These are phyloP conservation scores for Drepanosiphum platanoidis DNA, from an alignment of 2,888 invertebrate genomes.

Conservation along the genomic window DNA sequence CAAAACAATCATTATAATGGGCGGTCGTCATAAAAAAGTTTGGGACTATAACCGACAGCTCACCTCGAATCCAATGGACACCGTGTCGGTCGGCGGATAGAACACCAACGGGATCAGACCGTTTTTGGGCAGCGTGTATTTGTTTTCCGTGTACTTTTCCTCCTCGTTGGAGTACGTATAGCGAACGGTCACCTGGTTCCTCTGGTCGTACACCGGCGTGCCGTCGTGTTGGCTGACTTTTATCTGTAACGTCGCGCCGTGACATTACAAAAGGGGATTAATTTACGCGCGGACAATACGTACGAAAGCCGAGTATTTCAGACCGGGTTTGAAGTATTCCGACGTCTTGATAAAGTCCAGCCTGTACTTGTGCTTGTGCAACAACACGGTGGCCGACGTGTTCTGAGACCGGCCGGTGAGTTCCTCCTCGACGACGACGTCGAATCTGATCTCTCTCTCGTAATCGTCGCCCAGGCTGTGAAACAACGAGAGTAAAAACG, in stretches of 20 bases:
- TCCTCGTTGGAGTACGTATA: conserved; percentile 74
- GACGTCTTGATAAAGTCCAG: conserved; percentile 83
- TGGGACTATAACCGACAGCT: no score
- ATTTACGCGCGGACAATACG: no score
- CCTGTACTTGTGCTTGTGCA: conserved; percentile 82
- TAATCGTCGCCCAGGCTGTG: conserved; percentile 80
- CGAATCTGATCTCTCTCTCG: conserved; percentile 82
- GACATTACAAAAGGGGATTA: background rate
- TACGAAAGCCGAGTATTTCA: conserved; percentile 85
- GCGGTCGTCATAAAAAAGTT: no score
- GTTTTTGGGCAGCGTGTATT: conserved; percentile 72
- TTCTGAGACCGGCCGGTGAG: conserved; percentile 87
- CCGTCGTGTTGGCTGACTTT: conserved; percentile 79
- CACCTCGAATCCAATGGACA: conserved; percentile 80
- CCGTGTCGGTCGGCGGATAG: conserved; percentile 72
- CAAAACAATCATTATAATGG: no score
- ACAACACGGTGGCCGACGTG: conserved; percentile 76
- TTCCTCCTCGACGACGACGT: conserved; percentile 90
- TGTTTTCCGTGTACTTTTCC: conserved; percentile 70
- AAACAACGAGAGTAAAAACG: conserved; percentile 3
- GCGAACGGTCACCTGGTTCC: conserved; percentile 72
- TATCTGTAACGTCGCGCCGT: conserved; percentile 69
- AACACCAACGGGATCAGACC: conserved; percentile 75
- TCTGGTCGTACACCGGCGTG: conserved; percentile 72
- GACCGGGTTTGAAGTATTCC: conserved; percentile 87